Base-by-base conservation (phyloP, 2,113 vertebrate species). In the Cyprinodon variegatus region DNA sequence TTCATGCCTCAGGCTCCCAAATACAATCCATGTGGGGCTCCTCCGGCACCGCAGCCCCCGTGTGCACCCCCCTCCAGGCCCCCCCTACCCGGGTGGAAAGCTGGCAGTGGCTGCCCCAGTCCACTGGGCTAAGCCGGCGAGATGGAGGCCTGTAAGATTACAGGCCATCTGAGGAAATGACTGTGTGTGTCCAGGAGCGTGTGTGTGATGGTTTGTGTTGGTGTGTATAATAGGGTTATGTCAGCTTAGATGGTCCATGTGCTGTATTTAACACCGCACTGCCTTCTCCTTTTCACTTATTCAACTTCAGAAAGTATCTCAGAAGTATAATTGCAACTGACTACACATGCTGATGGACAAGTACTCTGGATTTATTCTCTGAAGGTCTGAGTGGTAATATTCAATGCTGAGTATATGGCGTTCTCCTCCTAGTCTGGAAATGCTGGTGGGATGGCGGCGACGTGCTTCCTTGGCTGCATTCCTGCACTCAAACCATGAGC, bases 1-100 rank as follows among this genome's bases (percentile, higher is more conserved):
- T 94, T 93, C 93, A 93, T 92, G 93, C 91, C 89, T 92, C 89
- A 92, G 88, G 90, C 89, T 90, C 91, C 83, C 90, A 93, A 93
- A 93, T 93, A 92, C 89, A 88, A 92, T 91, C 91, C 92, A 92
- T 89, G 91, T 92, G 92, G 87, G 85, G 87, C 86, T 91, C 82
- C 88, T 91, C 83, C 81, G 86, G 88, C 90, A 88, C 86, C 1
- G 63, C 68, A 57, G 80, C 74, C 82, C 85, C 89, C 74, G 68
- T 72, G 62, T 66, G 63, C 65, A 72, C 70, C 82, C 73, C 53
- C 72, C 81, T 75, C 48, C 61, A 37, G 43, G 84, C 77, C 85
- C 80, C 85, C 86, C 88, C 74, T 65, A 79, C 83, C 86, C 69
- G 79, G 88, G 85, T 79, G 76, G 79, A 87, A 83, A 86, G 89